Base-by-base conservation (phyloP, 2,113 vertebrate species). In the Hippolais icterina region DNA sequence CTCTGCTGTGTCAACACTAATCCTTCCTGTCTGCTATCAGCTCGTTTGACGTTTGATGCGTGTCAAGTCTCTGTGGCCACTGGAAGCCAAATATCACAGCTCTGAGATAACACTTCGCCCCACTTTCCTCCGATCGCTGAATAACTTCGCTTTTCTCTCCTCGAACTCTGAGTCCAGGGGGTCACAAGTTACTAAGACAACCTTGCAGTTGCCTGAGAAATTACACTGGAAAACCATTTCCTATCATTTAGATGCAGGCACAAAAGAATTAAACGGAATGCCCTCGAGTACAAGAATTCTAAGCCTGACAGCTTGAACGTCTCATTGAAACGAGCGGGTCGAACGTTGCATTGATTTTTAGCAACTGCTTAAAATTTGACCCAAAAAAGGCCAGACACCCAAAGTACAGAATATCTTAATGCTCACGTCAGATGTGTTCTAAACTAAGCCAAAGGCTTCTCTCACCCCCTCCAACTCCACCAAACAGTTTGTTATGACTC, bases 21-120 rank as follows among this genome's bases (percentile, higher is more conserved):
- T 98, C 97, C 97, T 98, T 99, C 98, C 99, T 98, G 98, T 96
- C 98, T 94, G 95, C 98, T 98, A 98, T 98, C 98, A 97, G 96
- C 77, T 77, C 44, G 61, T 89, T 95, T 97, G 98, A 97, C 98
- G 37, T 98, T 98, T 98, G 94, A 97, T 97, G 98, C 97, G 96
- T 97, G 98, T 98, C 98, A 98, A 98, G 95, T 97, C 95, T 91
- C 84, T 96, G 93, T 95, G 96, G 96, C 96, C 97, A 96, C 96
- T 97, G 93, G 94, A 97, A 98, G 96, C 89, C 91, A 95, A 97
- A 91, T 97, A 97, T 96, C 97, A 87, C 84, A 92, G 93, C 86
- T 96, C 83, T 49, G 88, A 97, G 97, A 98, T 97, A 98, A 98
- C 96, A 92, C 91, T 97, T 97, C 59, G 88, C 94, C 83, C 93